Evolutionary conservation across 2,888 invertebrate genomes (phyloP).

Genomic region (Galeruca laticollis): DNA sequence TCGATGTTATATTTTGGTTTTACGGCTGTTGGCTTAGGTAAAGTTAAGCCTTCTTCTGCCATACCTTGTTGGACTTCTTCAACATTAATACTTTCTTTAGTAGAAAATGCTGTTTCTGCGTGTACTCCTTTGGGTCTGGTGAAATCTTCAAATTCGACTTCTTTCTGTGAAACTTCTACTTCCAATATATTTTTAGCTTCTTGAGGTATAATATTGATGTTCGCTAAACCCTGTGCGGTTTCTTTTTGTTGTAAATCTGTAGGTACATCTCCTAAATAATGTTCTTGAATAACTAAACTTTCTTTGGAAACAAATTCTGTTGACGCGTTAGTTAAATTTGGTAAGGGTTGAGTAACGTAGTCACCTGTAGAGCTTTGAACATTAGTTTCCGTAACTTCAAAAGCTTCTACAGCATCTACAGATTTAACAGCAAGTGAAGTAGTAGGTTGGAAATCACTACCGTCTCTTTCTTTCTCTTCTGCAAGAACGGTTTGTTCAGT

Average conservation of each 20-base stretch:
- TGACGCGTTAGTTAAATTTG: slow-evolving; percentile 65
- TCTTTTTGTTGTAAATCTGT: slow-evolving; percentile 62
- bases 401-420: slow-evolving; percentile 67
- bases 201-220: slow-evolving; percentile 70
- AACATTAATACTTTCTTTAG: slow-evolving; percentile 75
- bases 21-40: slow-evolving; percentile 67
- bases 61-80: slow-evolving; percentile 74
- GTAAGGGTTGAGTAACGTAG: slow-evolving; percentile 65
- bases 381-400: slow-evolving; percentile 71
- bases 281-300: slow-evolving; percentile 68
- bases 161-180: slow-evolving; percentile 73
- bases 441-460: slow-evolving; percentile 52
- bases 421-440: slow-evolving; percentile 58
- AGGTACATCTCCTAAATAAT: slow-evolving; percentile 59
- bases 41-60: slow-evolving; percentile 71
- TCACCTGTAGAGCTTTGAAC: slow-evolving; percentile 68
- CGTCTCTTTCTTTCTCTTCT: slow-evolving; percentile 66
- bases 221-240: slow-evolving; percentile 51
- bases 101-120: slow-evolving; percentile 72
- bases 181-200: slow-evolving; percentile 77
- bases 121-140: slow-evolving; percentile 67
- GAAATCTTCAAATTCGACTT: slow-evolving; percentile 67
- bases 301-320: slow-evolving; percentile 66
- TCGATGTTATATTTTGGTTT: slow-evolving; percentile 75
- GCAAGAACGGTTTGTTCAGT: slow-evolving; percentile 58